Evolutionary conservation across 2,888 invertebrate genomes (phyloP), one percentile per base, ranked within the genome.

Genomic region (Luperina testacea): DNA sequence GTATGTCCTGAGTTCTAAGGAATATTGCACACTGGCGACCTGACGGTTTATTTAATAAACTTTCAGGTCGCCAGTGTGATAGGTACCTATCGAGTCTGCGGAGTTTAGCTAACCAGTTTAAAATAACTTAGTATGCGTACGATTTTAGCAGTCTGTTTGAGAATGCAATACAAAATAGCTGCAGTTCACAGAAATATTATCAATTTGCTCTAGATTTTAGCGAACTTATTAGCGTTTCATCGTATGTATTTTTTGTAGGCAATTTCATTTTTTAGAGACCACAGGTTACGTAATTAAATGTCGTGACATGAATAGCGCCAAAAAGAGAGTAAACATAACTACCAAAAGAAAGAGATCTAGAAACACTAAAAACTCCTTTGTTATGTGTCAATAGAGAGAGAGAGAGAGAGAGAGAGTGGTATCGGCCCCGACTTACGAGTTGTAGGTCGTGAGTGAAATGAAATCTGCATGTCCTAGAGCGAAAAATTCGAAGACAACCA

Each of bases 1-100:
- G 51, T 74, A 61, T 64, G 67, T 63, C 63, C 80, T 72, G 38
- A 67, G 65, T 81, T 85, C 84, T 69, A 78, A 78, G 76, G 81
- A 77, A 85, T 80, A 71, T 71, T 67, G 57, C 42, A 72, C 72
- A 70, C 71, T 69, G 27, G 24, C 24, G 64, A 59, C 5, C 32
- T 48, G 11, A 4, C 0, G 48, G 13, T 61, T 51, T 17, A 63
- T 64, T 67, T 53, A 15, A 38, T 38, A 38, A 38, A 38, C 38
- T 6, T 0, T 38, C 38, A 38, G 38, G 38, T 38, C 6, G 38
- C 38, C 38, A 38, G 38, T 38, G 5, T 38, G 42, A 42, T 42
- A 32, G 32, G 32, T 32, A 42, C 42, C 42, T 9, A 42, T 9
- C 42, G 42, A 9, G 2, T 2, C 17, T 51, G 51, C 0, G 17